Evolutionary conservation across 2,888 invertebrate genomes (phyloP).

Genomic region (Gasteruption jaculator): DNA sequence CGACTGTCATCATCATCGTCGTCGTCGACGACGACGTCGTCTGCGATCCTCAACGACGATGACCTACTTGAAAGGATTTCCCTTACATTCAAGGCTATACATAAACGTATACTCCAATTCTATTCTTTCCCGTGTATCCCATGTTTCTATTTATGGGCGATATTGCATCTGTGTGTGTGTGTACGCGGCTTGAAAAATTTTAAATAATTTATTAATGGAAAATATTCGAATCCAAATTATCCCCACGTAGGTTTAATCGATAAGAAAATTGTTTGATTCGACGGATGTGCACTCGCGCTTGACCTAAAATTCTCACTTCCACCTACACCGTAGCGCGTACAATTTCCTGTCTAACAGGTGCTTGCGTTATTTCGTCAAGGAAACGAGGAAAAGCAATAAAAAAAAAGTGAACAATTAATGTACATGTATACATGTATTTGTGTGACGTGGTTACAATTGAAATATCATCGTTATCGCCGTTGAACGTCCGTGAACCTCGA

Average conservation of each 20-base stretch:
- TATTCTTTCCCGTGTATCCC: too few species aligned
- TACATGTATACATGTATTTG: neutral
- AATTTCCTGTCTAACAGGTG: too few species aligned
- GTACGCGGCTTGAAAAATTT: neutral
- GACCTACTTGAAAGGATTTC: conserved; percentile 26
- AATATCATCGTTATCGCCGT: conserved; percentile 9
- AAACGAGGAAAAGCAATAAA: conserved; percentile 5
- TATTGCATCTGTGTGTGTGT: neutral
- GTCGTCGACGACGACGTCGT: conserved; percentile 26
- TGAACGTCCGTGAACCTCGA: too few species aligned
- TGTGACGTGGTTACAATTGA: neutral
- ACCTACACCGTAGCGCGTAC: too few species aligned
- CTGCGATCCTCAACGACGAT: conserved; percentile 20
- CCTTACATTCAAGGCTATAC: conserved; percentile 2
- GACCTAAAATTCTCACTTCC: too few species aligned
- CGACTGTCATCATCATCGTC: conserved; percentile 15
- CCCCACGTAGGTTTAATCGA: neutral
- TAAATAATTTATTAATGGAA: neutral
- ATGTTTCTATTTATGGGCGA: too few species aligned
- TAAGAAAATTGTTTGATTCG: too few species aligned
- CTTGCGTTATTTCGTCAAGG: neutral
- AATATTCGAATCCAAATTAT: neutral
- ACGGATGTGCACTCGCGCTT: too few species aligned
- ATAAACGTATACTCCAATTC: too few species aligned
- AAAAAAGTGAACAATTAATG: neutral